Percentiles rank a stretch among this genome's conserved stretches.
Evolutionary conservation across 2,888 invertebrate species (phyloP).

Genomic region (Eupithecia subumbrata): DNA sequence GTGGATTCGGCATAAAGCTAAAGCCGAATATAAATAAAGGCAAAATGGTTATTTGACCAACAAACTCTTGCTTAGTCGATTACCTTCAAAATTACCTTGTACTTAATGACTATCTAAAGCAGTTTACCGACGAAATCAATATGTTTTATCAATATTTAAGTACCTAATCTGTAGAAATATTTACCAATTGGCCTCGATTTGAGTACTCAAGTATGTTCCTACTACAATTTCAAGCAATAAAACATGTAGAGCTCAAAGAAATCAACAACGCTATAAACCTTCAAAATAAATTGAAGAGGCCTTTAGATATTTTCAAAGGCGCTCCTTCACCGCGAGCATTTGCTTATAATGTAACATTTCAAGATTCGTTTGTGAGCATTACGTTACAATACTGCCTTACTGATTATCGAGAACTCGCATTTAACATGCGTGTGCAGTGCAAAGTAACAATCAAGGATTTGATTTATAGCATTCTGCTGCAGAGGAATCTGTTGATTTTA

Average conservation of each 20-base stretch:
- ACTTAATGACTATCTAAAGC: constrained; percentile 7
- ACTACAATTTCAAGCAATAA: constrained; percentile 8
- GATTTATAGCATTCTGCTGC: not conserved
- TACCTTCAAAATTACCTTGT: constrained; percentile 19
- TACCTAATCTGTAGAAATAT: constrained; percentile 10
- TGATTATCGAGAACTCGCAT: not conserved
- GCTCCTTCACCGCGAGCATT: not conserved
- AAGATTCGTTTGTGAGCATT: not conserved
- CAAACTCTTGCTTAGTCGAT: not conserved
- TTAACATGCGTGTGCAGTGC: too few species aligned
- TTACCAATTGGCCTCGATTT: constrained; percentile 10
- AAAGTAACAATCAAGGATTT: too few species aligned
- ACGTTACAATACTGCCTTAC: not conserved
- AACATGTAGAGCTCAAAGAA: not conserved
- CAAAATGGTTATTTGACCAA: not conserved
- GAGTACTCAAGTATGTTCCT: not conserved
- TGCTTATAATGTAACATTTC: not conserved
- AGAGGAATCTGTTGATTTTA: not conserved
- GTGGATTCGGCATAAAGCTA: not conserved
- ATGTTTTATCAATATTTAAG: constrained; percentile 3
- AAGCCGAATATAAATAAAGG: not conserved
- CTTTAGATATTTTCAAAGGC: not conserved
- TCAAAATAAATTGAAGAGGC: constrained; percentile 14
- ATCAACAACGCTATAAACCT: constrained; percentile 5
- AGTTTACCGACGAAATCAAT: constrained; percentile 2